A percentile compares a stretch with the other conserved stretches of the same genome.
phyloP scores from a whole-genome alignment of 2,888 invertebrate species.

The Schizotus pectinicornis region DNA sequence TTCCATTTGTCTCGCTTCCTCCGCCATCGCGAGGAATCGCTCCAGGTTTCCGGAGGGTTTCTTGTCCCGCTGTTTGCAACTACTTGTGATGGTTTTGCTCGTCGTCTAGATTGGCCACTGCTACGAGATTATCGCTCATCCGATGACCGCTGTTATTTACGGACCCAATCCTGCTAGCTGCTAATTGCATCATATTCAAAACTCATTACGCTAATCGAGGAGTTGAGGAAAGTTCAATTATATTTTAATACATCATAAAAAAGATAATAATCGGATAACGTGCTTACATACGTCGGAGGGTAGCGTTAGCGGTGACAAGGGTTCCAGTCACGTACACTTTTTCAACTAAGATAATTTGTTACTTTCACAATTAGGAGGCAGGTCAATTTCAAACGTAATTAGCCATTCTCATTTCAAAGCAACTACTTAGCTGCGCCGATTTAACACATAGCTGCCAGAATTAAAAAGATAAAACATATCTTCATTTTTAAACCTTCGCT shows the following conservation, averaged over 20 bases:
- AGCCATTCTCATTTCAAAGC: background rate
- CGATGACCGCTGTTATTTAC: constrained; percentile 39
- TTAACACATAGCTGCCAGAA: no score
- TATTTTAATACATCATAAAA: constrained; percentile 12
- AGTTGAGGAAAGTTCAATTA: constrained; percentile 9
- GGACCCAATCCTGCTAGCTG: background rate
- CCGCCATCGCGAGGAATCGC: constrained; percentile 29
- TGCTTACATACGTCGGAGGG: background rate
- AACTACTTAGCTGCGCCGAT: no score
- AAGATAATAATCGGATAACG: background rate
- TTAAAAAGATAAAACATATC: no score
- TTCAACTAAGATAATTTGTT: constrained; percentile 6
- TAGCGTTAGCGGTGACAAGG: background rate
- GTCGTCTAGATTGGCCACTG: constrained; percentile 45
- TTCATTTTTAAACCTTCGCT: no score
- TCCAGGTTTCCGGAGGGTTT: constrained; percentile 43
- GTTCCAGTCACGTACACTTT: constrained; percentile 1
- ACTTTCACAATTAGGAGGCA: background rate
- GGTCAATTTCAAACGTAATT: constrained; percentile 4
- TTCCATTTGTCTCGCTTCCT: constrained; percentile 54
- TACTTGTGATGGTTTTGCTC: constrained; percentile 46
- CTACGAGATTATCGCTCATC: constrained; percentile 23
- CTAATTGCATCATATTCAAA: constrained; percentile 10
- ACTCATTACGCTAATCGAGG: constrained; percentile 11
- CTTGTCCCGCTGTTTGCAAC: constrained; percentile 40